phyloP scores from a whole-genome alignment of 1,140 invertebrate species.

The Eurosta solidaginis region DNA sequence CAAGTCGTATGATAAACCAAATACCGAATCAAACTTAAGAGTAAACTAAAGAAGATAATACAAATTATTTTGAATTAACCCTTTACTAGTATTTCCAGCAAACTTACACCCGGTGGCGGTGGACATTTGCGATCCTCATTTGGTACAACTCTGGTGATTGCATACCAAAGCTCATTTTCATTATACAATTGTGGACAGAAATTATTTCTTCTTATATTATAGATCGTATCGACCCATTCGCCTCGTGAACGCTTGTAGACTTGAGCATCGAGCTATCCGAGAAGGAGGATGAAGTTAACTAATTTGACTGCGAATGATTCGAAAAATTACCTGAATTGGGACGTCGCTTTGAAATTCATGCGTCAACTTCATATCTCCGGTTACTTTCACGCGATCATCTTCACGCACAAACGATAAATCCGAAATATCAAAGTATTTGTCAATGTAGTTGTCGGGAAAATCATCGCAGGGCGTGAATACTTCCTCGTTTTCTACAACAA shows the following conservation, averaged over 20 bases:
- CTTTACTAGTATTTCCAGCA: not conserved
- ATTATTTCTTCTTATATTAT: not conserved
- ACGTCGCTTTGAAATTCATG: not conserved
- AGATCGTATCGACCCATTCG: constrained; percentile 7
- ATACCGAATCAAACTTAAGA: not conserved
- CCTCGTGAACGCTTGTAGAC: not conserved
- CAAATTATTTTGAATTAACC: not conserved
- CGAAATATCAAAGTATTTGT: not conserved
- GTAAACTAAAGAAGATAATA: not conserved
- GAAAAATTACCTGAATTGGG: not conserved
- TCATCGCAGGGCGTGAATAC: constrained; percentile 3
- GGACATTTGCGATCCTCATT: not conserved
- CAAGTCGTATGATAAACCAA: not conserved
- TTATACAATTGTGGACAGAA: not conserved
- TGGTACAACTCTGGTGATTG: not conserved
- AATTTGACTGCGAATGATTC: no score
- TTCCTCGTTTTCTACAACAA: constrained; percentile 9
- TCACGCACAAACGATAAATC: not conserved
- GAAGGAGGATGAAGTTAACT: no score
- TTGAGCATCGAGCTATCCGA: not conserved
- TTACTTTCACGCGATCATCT: not conserved
- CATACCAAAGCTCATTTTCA: not conserved
- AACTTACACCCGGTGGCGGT: not conserved
- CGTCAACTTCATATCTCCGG: not conserved
- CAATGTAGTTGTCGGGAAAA: not conserved